Base-by-base conservation (phyloP, 2,888 invertebrate species). In the Agonopterix subpropinquella region DNA sequence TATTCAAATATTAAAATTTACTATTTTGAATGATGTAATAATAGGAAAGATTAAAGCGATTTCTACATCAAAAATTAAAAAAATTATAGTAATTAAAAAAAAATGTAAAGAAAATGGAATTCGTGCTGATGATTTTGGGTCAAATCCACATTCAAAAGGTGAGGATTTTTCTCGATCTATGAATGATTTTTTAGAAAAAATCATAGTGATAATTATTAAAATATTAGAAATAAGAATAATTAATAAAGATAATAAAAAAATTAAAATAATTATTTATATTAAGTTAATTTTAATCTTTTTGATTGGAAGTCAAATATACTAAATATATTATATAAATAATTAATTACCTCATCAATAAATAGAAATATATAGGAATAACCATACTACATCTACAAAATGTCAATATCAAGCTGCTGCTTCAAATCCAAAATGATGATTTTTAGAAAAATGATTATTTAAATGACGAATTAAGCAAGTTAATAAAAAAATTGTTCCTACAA, bases 31-130 rank as follows among this genome's bases (percentile, higher is more conserved):
- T 55, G 69, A 45, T 0, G 81, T 66, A 62, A 91, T 90, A 73
- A 91, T 78, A 0, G 92, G 92, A 0, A 92, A 69, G 70, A 92
- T 80, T 70, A 93, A 59, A 0, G 91, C 89, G 80, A 93, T 92
- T 91, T 93, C 92, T 53, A 93, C 89, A 87, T 93, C 92, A 89
- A 93, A 93, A 84, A 93, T 92, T 89, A 93, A 78, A 71, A 93
- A 93, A 83, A 93, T 90, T 72, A 92, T 80, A 39, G 92, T 89
- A 74, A 93, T 90, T 87, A 94, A 90, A 70, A 85, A 91, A 90
- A 85, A 93, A 91, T 81, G 81, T 47, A 81, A 5, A 0, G 81
- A 83, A 58, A 83, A 83, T 0, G 81, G 81, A 52, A 77, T 79
- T 51, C 82, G 80, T 5, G 81, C 71, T 7, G 68, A 69, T 1